Conservation (phyloP, 2,888 invertebrate genomes). For the Ophion slaviceki region DNA sequence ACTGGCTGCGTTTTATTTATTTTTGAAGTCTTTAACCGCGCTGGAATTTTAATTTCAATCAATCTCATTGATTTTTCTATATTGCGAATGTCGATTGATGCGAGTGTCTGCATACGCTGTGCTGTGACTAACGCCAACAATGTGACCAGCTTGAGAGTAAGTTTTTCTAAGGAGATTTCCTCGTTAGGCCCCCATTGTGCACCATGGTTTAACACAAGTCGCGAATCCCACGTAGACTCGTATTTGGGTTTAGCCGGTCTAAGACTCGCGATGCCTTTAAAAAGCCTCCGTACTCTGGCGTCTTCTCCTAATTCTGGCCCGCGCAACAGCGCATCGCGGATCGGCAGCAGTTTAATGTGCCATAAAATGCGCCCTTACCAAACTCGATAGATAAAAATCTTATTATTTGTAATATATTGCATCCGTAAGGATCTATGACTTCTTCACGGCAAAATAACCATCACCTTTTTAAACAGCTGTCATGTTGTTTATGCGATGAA, state of each 20-base stretch:
- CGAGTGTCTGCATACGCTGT: constrained; percentile 47
- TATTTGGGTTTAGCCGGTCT: constrained; percentile 18
- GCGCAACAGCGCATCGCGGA: no score
- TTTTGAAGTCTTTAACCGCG: constrained; percentile 50
- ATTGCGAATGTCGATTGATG: constrained; percentile 51
- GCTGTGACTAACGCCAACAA: constrained; percentile 50
- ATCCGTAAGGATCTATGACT: neutral
- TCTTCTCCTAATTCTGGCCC: neutral
- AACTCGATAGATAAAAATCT: constrained; percentile 2
- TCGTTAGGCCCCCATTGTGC: constrained; percentile 27
- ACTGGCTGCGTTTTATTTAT: constrained; percentile 52
- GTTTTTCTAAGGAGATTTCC: constrained; percentile 34
- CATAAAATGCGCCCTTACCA: constrained; percentile 1
- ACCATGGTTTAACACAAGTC: constrained; percentile 31
- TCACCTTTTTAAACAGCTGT: constrained; percentile 17
- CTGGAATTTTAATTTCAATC: constrained; percentile 60
- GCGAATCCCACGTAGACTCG: constrained; percentile 20
- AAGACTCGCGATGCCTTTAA: constrained; percentile 13
- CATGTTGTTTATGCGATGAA: constrained; percentile 21
- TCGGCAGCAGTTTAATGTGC: neutral
- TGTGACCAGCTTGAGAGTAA: constrained; percentile 31
- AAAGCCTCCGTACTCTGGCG: constrained; percentile 4
- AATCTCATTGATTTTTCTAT: constrained; percentile 21
- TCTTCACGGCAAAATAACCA: constrained; percentile 14
- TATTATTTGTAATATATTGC: neutral